phyloP scores from a whole-genome alignment of 2,113 vertebrate species.

The Corvus moneduloides region DNA sequence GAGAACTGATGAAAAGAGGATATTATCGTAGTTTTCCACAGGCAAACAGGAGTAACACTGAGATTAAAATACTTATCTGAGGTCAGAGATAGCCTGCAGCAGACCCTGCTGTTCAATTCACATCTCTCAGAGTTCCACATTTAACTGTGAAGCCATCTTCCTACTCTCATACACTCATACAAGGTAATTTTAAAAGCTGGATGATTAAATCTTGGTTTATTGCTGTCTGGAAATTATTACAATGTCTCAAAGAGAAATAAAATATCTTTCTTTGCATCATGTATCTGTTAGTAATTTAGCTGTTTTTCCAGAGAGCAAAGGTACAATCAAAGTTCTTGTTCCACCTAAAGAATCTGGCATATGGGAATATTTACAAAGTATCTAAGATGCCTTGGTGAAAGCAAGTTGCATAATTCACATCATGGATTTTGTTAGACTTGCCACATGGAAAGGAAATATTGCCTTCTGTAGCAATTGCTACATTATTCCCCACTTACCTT shows the following conservation, averaged over 20 bases:
- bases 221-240: background rate
- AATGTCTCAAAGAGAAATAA: background rate
- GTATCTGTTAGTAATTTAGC: background rate
- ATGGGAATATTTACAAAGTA: conserved; percentile 42
- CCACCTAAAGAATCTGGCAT: background rate
- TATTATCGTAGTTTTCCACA: background rate
- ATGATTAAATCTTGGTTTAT: background rate
- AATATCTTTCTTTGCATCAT: background rate
- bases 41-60: background rate
- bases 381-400: conserved; percentile 1
- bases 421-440: conserved; percentile 14
- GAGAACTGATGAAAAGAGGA: conserved; percentile 13
- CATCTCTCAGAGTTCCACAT: background rate
- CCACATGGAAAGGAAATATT: background rate
- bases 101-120: background rate
- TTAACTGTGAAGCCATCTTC: background rate
- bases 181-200: background rate
- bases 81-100: background rate
- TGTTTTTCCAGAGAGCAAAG: background rate
- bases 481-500: background rate
- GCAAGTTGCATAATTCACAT: background rate
- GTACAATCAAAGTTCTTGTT: background rate
- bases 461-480: background rate
- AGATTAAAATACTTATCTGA: conserved; percentile 4
- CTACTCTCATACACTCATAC: background rate